Conservation (phyloP, 64 coral and sea anemone genomes). For the Pachyseris speciosa region DNA sequence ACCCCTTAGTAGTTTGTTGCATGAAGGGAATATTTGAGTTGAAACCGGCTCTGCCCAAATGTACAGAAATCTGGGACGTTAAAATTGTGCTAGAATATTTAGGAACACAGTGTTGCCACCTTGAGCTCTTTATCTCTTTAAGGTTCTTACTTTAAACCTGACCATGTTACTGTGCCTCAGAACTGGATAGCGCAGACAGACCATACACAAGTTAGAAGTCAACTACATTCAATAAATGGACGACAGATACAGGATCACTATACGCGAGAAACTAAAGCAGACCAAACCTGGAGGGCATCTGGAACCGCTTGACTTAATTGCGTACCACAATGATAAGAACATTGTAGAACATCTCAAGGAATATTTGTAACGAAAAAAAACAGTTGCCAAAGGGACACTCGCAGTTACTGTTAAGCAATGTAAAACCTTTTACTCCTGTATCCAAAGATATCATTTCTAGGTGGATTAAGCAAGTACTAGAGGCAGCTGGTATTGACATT, state of each 20-base stretch:
- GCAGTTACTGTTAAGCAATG: constrained; percentile 30
- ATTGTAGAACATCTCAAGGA: constrained; percentile 16
- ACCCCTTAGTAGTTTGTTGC: constrained; percentile 28
- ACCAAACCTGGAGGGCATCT: constrained; percentile 31
- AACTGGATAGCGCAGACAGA: constrained; percentile 23
- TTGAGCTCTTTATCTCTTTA: constrained; percentile 16
- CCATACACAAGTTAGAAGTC: constrained; percentile 11
- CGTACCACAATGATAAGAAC: constrained; percentile 7
- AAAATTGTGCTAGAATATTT: constrained; percentile 29
- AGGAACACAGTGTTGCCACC: background rate
- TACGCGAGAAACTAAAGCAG: constrained; percentile 22
- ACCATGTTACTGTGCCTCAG: constrained; percentile 3
- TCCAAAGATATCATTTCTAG: constrained; percentile 36
- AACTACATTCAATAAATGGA: constrained; percentile 42
- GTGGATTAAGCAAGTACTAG: constrained; percentile 33
- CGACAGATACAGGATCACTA: background rate
- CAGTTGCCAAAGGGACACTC: background rate
- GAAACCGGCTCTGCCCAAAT: constrained; percentile 40
- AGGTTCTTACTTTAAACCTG: constrained; percentile 30
- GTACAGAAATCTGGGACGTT: constrained; percentile 45
- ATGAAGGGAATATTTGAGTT: constrained; percentile 70
- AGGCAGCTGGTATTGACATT: constrained; percentile 37
- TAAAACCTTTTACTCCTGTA: constrained; percentile 32
- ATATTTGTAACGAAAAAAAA: background rate
- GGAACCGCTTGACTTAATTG: background rate